phyloP scores from a whole-genome alignment of 2,113 vertebrate genomes.

The Entomyzon cyanotis region DNA sequence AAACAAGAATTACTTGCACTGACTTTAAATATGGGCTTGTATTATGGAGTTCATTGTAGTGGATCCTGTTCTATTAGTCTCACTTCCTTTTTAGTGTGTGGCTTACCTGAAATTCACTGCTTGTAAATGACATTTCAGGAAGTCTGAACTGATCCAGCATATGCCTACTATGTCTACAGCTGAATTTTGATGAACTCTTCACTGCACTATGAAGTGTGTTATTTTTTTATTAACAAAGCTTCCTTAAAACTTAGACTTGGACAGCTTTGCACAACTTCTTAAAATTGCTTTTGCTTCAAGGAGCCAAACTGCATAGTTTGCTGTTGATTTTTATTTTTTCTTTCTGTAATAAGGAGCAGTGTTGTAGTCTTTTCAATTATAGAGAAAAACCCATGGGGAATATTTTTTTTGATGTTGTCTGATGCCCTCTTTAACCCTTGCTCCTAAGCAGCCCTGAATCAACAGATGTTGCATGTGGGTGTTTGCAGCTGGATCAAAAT shows the following conservation, averaged over 20 bases:
- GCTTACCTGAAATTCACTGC: neutral
- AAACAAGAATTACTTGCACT: neutral
- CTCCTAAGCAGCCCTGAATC: neutral
- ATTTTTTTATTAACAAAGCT: neutral
- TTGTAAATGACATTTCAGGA: neutral
- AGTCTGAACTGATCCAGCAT: neutral
- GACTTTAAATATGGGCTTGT: neutral
- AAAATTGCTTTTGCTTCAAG: neutral
- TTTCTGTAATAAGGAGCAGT: neutral
- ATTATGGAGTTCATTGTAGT: neutral
- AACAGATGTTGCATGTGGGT: neutral
- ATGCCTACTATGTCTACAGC: neutral
- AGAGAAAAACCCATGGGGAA: neutral
- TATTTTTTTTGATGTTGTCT: neutral
- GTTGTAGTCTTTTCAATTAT: neutral
- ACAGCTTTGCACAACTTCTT: neutral
- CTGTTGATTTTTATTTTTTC: neutral
- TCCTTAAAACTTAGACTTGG: neutral
- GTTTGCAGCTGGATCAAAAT: neutral
- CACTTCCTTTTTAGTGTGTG: neutral
- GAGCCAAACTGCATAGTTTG: neutral
- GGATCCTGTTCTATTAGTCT: neutral
- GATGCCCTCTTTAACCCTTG: neutral
- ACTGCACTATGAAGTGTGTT: neutral
- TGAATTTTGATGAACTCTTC: neutral